Evolutionary conservation across 2,797 vertebrate species (phyloP), one percentile per base, ranked within the genome.

Genomic region (Arrhamphus sclerolepis): DNA sequence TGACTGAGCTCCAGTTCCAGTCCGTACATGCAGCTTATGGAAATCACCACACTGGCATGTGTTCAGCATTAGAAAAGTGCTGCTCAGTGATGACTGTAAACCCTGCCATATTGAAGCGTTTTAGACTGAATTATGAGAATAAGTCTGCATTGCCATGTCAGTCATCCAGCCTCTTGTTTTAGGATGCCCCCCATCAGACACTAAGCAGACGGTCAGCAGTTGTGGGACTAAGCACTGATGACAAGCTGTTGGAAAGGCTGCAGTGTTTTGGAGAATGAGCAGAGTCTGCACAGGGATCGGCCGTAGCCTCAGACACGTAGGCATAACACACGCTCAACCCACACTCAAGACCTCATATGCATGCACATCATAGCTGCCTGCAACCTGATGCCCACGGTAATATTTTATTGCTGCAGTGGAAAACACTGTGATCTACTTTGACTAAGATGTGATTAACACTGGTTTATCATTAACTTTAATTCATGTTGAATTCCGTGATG

Each of bases 181-280:
- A 68, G 76, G 81, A 71, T 65, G 76, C 31, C 56, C 34, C 29
- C 63, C 54, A 28, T 75, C 62, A 77, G 71, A 78, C 34, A 34
- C 49, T 38, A 76, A 60, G 52, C 77, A 77, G 79, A 66, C 58
- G 68, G 29, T 85, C 75, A 66, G 70, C 62, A 10, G 75, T 2
- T 44, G 42, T 20, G 68, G 69, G 60, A 64, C 65, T 85, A 79
- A 86, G 78, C 78, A 16, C 75, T 43, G 87, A 81, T 88, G 88
- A 89, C 86, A 89, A 74, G 81, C 66, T 75, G 56, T 66, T 85
- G 83, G 81, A 87, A 52, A 62, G 52, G 72, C 70, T 75, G 66
- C 66, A 38, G 67, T 9, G 51, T 20, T 38, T 20, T 58, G 64
- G 63, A 83, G 52, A 80, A 71, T 67, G 69, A 83, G 69, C 67